phyloP scores from a whole-genome alignment of 2,113 vertebrate genomes.

The Ahaetulla prasina region DNA sequence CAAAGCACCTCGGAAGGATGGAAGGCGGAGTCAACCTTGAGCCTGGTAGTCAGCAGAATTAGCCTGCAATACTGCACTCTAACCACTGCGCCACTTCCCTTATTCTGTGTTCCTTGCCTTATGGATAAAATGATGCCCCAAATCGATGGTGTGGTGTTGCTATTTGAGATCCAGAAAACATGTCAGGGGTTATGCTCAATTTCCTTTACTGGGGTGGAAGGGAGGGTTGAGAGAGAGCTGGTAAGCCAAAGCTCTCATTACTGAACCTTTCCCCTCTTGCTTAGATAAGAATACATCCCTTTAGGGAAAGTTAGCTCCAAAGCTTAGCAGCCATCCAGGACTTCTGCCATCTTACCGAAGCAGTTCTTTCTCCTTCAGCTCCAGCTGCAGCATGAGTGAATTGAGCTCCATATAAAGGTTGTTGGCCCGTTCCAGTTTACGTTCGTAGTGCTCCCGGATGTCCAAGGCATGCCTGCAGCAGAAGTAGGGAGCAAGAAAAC shows the following conservation, averaged over 20 bases:
- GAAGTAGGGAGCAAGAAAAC: neutral
- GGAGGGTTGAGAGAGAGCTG: neutral
- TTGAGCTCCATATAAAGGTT: constrained; percentile 98
- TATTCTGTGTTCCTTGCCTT: neutral
- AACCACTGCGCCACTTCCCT: neutral
- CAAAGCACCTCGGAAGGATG: too few relatives aligned
- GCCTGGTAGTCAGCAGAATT: too few relatives aligned
- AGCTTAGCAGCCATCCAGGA: neutral
- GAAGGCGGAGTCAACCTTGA: too few relatives aligned
- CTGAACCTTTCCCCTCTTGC: neutral
- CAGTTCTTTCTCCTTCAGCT: constrained; percentile 93
- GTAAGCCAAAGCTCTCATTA: too few relatives aligned
- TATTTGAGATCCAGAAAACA: neutral
- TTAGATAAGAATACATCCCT: neutral
- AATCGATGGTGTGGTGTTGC: neutral
- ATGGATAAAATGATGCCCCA: neutral
- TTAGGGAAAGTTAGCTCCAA: neutral
- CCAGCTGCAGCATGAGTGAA: constrained; percentile 93
- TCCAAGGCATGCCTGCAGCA: constrained; percentile 85
- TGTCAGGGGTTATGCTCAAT: neutral
- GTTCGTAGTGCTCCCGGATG: constrained; percentile 95
- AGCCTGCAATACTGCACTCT: too few relatives aligned
- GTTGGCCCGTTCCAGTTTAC: constrained; percentile 93
- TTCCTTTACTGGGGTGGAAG: neutral
- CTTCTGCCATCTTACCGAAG: constrained; percentile 72